These are phyloP conservation scores for Pygoscelis adeliae DNA, from an alignment of 2,113 vertebrate species.

Conservation along the genomic window DNA sequence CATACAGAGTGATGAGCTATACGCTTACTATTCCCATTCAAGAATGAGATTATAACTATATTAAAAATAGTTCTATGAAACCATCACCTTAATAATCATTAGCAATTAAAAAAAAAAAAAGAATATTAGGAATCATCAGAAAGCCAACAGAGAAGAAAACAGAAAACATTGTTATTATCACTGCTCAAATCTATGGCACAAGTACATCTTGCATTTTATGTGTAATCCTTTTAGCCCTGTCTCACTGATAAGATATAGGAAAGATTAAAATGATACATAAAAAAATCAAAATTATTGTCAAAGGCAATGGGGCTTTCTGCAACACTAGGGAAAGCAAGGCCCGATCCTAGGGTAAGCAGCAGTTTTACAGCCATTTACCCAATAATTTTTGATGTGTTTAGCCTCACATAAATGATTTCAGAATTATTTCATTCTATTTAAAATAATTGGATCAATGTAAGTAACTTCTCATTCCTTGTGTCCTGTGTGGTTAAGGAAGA, in stretches of 20 bases:
- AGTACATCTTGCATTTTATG: neutral
- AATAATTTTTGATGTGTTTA: neutral
- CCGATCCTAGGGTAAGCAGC: neutral
- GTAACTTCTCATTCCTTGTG: neutral
- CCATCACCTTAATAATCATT: neutral
- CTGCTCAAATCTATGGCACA: neutral
- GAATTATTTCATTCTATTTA: neutral
- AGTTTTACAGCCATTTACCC: neutral
- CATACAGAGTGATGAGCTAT: neutral
- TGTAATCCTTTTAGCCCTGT: neutral
- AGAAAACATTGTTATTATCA: neutral
- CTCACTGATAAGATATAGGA: neutral
- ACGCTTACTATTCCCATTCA: neutral
- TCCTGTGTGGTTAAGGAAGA: neutral
- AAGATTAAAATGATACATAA: neutral
- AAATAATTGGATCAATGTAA: neutral
- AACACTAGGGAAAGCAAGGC: neutral
- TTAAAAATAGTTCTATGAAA: neutral
- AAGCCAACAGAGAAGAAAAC: neutral
- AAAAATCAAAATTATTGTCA: neutral
- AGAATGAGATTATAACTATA: neutral
- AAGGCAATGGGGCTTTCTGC: neutral
- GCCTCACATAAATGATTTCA: neutral
- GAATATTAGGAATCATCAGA: neutral
- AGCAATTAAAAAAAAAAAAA: neutral